Percentiles rank a stretch among this genome's conserved stretches.
Evolutionary conservation across 23 tunicate species (phyloP).

Genomic region (Ciona savignyi): DNA sequence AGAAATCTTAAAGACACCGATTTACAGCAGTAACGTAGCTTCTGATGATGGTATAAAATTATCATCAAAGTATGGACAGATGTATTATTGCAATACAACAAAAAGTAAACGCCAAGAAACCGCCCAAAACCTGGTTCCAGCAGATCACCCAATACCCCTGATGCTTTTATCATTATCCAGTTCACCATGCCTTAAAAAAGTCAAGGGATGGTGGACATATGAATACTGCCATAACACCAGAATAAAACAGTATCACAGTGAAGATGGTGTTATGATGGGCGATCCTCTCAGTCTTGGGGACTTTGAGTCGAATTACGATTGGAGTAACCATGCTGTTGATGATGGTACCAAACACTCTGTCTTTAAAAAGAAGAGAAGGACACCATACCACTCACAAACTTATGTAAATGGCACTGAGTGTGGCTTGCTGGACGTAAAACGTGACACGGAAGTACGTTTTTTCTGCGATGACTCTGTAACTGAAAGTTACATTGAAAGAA

Average conservation of each 20-base stretch:
- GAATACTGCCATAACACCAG: conserved; percentile 44
- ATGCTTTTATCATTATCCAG: conserved; percentile 21
- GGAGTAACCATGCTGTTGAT: conserved; percentile 30
- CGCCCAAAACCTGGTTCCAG: neutral
- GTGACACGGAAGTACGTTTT: conserved; percentile 74
- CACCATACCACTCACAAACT: conserved; percentile 60
- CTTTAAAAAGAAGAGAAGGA: conserved; percentile 32
- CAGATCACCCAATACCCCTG: neutral
- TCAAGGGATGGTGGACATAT: conserved; percentile 92
- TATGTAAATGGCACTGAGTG: conserved; percentile 83
- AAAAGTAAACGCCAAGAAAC: conserved; percentile 4
- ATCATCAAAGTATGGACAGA: conserved; percentile 70
- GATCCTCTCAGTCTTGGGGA: conserved; percentile 51
- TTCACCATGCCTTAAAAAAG: conserved; percentile 35
- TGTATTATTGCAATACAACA: conserved; percentile 60
- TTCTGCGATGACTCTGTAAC: conserved; percentile 65
- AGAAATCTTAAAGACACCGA: conserved; percentile 45
- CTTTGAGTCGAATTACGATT: conserved; percentile 74
- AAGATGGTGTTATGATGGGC: conserved; percentile 50
- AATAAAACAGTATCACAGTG: conserved; percentile 61
- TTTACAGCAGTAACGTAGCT: conserved; percentile 26
- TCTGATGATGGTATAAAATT: conserved; percentile 42
- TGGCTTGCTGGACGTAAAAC: conserved; percentile 37
- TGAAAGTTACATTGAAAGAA: conserved; percentile 57
- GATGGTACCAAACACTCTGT: conserved; percentile 17